Conservation (phyloP, 1,140 invertebrate species). For the Thrips palmi region DNA sequence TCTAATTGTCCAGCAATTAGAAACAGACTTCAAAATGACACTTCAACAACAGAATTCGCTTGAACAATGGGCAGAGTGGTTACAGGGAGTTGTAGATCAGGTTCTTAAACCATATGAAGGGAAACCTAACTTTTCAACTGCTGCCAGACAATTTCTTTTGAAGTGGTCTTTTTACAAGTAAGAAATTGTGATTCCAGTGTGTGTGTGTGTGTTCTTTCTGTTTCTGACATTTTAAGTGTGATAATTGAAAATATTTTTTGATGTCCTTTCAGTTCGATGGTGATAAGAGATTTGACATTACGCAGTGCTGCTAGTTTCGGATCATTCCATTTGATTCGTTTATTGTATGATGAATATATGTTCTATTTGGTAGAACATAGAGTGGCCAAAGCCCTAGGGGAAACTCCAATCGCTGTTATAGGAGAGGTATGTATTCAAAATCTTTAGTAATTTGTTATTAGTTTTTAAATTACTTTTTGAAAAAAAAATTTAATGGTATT, state of each 20-base stretch:
- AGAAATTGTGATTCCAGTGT: conserved; percentile 6
- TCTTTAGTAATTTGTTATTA: no score
- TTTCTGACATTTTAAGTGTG: not conserved
- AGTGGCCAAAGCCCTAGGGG: conserved; percentile 75
- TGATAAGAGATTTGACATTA: conserved; percentile 85
- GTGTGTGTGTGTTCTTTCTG: not conserved
- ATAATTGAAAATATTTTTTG: conserved; percentile 5
- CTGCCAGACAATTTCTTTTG: conserved; percentile 82
- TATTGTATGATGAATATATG: conserved; percentile 98
- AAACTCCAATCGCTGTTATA: conserved; percentile 90
- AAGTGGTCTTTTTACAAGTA: conserved; percentile 99
- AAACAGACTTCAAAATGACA: conserved; percentile 86
- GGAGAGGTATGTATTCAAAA: conserved; percentile 38
- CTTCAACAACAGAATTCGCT: conserved; percentile 82
- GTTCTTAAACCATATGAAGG: conserved; percentile 77
- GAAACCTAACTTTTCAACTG: conserved; percentile 70
- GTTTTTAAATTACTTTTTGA: no score
- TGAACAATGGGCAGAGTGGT: conserved; percentile 94
- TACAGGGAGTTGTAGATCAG: conserved; percentile 77
- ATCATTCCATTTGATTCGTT: conserved; percentile 92
- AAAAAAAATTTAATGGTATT: no score
- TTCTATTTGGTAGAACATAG: conserved; percentile 96
- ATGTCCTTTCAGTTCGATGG: conserved; percentile 58
- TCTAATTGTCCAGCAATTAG: conserved; percentile 64
- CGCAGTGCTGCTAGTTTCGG: conserved; percentile 95